Evolutionary conservation across 2,888 invertebrate genomes (phyloP).

Genomic region (Hermodice carunculata): DNA sequence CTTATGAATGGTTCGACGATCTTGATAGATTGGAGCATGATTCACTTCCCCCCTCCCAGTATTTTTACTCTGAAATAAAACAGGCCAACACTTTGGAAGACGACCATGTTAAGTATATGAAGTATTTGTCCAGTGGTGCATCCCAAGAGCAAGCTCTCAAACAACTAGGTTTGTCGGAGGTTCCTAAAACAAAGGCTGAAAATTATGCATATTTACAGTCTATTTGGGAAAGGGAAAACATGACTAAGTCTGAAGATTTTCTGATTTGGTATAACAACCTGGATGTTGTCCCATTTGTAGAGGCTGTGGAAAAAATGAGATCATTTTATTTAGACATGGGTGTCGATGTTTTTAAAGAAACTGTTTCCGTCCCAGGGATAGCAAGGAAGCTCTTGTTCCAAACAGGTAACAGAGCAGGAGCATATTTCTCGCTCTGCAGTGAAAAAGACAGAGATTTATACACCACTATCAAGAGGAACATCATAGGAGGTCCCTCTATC

Average conservation of each 20-base stretch:
- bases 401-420: not conserved
- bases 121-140: not conserved
- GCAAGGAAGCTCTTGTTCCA: not conserved
- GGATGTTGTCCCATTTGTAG: conserved; percentile 4
- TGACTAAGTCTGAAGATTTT: not conserved
- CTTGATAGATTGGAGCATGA: not conserved
- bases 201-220: not conserved
- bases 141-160: too few relatives aligned
- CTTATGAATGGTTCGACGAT: conserved; percentile 12
- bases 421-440: not conserved
- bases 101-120: not conserved
- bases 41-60: conserved; percentile 1
- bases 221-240: not conserved
- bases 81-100: not conserved
- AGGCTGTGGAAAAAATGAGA: not conserved
- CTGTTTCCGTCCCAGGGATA: conserved; percentile 1
- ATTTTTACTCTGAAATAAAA: conserved; percentile 4
- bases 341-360: conserved; percentile 8
- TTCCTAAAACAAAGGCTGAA: not conserved
- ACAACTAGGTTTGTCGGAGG: too few relatives aligned
- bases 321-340: conserved; percentile 1
- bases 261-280: conserved; percentile 1
- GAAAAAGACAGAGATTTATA: not conserved
- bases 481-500: conserved; percentile 6
- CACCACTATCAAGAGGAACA: not conserved